These are phyloP conservation scores for Coenobita brevimanus DNA, from an alignment of 1,140 invertebrate genomes.

Conservation along the genomic window DNA sequence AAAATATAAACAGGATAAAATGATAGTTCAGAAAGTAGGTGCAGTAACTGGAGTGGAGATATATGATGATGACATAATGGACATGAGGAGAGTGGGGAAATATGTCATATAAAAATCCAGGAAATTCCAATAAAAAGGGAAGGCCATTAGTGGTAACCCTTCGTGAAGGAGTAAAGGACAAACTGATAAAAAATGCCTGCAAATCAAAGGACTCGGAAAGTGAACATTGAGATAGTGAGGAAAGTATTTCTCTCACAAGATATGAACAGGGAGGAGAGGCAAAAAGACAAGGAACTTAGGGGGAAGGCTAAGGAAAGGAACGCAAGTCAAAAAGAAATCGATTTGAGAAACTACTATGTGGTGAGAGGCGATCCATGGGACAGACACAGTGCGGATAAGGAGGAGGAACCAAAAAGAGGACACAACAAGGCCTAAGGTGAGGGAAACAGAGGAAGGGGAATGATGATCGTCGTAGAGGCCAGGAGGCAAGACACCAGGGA, in stretches of 20 bases:
- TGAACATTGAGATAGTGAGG: too few species aligned
- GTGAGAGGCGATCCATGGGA: slow-evolving; percentile 1
- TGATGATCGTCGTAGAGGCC: neutral
- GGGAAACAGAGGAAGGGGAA: neutral
- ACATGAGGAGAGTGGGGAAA: neutral
- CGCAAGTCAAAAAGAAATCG: neutral
- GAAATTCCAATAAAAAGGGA: neutral
- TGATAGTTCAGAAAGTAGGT: neutral
- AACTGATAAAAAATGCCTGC: too few species aligned
- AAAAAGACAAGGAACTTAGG: too few species aligned
- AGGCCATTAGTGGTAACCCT: too few species aligned
- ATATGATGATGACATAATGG: too few species aligned
- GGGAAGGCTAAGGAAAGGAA: slow-evolving; percentile 1
- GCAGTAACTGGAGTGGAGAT: neutral
- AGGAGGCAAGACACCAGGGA: too few species aligned
- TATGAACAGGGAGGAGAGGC: too few species aligned
- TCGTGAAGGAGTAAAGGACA: too few species aligned
- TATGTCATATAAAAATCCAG: neutral
- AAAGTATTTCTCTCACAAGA: too few species aligned
- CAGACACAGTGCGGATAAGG: slow-evolving; percentile 1
- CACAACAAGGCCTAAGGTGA: neutral
- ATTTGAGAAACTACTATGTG: slow-evolving; percentile 3
- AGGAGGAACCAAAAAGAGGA: neutral
- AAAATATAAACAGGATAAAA: too few species aligned
- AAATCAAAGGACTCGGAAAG: too few species aligned